phyloP scores from a whole-genome alignment of 1,140 invertebrate species.

The Amyelois transitella region DNA sequence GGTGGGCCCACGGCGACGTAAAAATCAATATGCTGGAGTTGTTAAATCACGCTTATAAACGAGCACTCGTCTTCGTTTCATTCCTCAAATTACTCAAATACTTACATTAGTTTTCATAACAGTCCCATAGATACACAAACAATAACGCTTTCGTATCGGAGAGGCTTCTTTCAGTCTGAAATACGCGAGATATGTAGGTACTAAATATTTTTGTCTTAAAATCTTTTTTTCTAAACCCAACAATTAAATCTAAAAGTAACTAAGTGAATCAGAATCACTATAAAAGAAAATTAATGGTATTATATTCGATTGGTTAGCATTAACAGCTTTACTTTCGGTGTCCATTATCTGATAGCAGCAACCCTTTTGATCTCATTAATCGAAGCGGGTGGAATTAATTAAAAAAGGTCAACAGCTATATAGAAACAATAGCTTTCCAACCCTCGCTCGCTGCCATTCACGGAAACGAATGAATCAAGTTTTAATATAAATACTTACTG shows the following conservation, averaged over 20 bases:
- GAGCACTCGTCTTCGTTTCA: conserved; percentile 78
- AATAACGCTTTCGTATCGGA: too few relatives aligned
- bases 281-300: neutral
- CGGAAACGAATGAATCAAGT: neutral
- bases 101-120: conserved; percentile 29
- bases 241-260: neutral
- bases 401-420: conserved; percentile 30
- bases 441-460: conserved; percentile 4
- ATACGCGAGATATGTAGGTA: too few relatives aligned
- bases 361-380: conserved; percentile 43
- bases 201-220: too few relatives aligned
- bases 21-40: conserved; percentile 83
- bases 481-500: neutral
- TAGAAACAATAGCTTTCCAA: conserved; percentile 17
- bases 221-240: too few relatives aligned
- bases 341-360: conserved; percentile 25
- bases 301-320: conserved; percentile 10
- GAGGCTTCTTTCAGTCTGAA: too few relatives aligned
- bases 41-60: conserved; percentile 83
- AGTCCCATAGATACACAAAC: conserved; percentile 2
- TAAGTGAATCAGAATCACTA: neutral
- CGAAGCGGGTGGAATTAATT: conserved; percentile 32
- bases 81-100: conserved; percentile 64
- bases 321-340: conserved; percentile 9
- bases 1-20: conserved; percentile 74